phyloP scores from a whole-genome alignment of 64 coral and sea anemone species.

The Montipora cactus region DNA sequence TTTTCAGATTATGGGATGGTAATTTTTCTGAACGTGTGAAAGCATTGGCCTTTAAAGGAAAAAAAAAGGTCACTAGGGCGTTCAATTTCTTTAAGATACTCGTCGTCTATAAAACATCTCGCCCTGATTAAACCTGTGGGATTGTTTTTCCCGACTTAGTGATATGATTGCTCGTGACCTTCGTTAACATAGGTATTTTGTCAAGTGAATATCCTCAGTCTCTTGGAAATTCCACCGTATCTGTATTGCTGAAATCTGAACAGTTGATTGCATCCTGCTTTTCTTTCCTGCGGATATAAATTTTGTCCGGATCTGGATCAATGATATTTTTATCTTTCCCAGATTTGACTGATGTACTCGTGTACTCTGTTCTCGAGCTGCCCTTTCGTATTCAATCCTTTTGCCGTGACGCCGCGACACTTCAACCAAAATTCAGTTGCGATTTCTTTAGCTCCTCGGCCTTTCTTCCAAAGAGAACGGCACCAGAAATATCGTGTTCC shows the following conservation, averaged over 20 bases:
- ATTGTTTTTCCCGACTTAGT: slow-evolving; percentile 47
- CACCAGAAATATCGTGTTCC: background rate
- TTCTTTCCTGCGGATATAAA: background rate
- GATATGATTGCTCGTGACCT: slow-evolving; percentile 34
- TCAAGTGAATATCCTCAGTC: slow-evolving; percentile 30
- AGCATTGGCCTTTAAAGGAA: background rate
- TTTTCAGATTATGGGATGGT: slow-evolving; percentile 28
- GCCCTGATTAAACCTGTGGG: slow-evolving; percentile 48
- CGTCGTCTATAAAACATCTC: slow-evolving; percentile 37
- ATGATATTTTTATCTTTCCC: slow-evolving; percentile 30
- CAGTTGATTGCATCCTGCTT: background rate
- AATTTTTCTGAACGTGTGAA: slow-evolving; percentile 57
- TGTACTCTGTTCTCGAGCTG: slow-evolving; percentile 46
- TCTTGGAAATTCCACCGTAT: slow-evolving; percentile 1
- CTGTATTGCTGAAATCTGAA: no score
- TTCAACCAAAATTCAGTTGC: slow-evolving; percentile 54
- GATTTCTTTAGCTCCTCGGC: slow-evolving; percentile 30
- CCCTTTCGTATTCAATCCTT: slow-evolving; percentile 69
- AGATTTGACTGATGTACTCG: slow-evolving; percentile 26
- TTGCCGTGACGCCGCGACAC: slow-evolving; percentile 26
- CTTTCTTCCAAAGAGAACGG: slow-evolving; percentile 44
- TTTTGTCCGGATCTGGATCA: slow-evolving; percentile 55
- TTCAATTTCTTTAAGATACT: slow-evolving; percentile 50
- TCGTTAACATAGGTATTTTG: slow-evolving; percentile 62
- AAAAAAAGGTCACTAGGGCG: slow-evolving; percentile 54